Percentiles rank a stretch among this genome's conserved stretches.
Conservation (phyloP, 1,140 invertebrate genomes). For the Dryas iulia region DNA sequence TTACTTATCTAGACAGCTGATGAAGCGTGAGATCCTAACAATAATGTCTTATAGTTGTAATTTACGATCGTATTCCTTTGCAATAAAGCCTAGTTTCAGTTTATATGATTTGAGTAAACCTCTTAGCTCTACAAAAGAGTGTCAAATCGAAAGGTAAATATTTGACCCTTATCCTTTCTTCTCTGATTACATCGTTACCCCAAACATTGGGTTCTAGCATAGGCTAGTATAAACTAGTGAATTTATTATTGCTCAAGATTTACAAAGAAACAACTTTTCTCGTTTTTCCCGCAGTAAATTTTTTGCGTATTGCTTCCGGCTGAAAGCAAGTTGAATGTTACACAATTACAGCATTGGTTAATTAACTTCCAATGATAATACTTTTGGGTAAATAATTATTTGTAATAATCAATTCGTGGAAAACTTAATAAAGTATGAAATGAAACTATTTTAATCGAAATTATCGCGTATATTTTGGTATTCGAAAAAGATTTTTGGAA, state of each 20-base stretch:
- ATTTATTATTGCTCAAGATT: background rate
- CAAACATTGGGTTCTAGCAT: background rate
- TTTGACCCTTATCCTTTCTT: conserved; percentile 14
- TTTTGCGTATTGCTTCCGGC: too few species aligned
- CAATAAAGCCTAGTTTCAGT: conserved; percentile 4
- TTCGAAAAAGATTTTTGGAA: too few species aligned
- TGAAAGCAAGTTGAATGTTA: too few species aligned
- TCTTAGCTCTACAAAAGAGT: conserved; percentile 11
- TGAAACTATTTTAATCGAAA: too few species aligned
- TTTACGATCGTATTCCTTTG: conserved; percentile 7
- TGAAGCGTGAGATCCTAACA: conserved; percentile 13
- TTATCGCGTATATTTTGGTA: too few species aligned
- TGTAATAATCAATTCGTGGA: background rate
- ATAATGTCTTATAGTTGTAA: background rate
- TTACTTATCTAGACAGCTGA: conserved; percentile 24
- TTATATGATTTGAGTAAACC: background rate
- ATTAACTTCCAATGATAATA: too few species aligned
- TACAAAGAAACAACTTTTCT: background rate
- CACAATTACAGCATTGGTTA: too few species aligned
- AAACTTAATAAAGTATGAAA: background rate
- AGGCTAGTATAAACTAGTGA: too few species aligned
- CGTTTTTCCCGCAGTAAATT: too few species aligned
- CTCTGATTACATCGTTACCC: conserved; percentile 10
- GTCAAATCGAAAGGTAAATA: conserved; percentile 20
- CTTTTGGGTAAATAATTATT: background rate